These are phyloP conservation scores for Sprattus sprattus DNA, from an alignment of 2,113 vertebrate species.

Conservation along the genomic window DNA sequence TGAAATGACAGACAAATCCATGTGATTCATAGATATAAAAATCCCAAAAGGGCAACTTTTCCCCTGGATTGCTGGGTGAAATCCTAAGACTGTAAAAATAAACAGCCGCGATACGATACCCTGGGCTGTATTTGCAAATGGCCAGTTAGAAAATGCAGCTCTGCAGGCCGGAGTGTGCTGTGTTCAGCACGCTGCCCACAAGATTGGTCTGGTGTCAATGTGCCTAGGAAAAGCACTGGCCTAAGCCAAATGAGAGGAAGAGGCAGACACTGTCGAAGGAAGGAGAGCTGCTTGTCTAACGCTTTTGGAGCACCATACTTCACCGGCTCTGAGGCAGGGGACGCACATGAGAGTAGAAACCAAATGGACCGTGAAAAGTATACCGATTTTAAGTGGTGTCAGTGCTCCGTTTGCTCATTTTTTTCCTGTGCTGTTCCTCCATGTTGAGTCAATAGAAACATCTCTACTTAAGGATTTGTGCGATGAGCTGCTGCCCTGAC, in stretches of 20 bases:
- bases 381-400: background rate
- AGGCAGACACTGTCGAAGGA: constrained; percentile 29
- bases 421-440: background rate
- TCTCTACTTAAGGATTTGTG: background rate
- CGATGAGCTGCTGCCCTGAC: background rate
- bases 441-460: background rate
- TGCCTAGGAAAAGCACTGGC: constrained; percentile 14
- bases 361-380: constrained; percentile 3
- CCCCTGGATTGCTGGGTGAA: constrained; percentile 3
- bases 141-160: constrained; percentile 33
- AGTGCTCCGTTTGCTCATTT: background rate
- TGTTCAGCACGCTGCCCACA: constrained; percentile 37
- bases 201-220: constrained; percentile 11
- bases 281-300: constrained; percentile 39
- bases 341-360: constrained; percentile 10
- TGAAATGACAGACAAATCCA: background rate
- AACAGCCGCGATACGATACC: background rate
- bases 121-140: constrained; percentile 26
- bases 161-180: constrained; percentile 29
- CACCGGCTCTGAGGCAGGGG: constrained; percentile 15
- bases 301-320: constrained; percentile 39
- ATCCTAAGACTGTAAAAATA: background rate
- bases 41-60: background rate
- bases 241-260: constrained; percentile 19
- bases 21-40: background rate